phyloP scores from a whole-genome alignment of 2,888 invertebrate genomes.

The Dioctria rufipes region DNA sequence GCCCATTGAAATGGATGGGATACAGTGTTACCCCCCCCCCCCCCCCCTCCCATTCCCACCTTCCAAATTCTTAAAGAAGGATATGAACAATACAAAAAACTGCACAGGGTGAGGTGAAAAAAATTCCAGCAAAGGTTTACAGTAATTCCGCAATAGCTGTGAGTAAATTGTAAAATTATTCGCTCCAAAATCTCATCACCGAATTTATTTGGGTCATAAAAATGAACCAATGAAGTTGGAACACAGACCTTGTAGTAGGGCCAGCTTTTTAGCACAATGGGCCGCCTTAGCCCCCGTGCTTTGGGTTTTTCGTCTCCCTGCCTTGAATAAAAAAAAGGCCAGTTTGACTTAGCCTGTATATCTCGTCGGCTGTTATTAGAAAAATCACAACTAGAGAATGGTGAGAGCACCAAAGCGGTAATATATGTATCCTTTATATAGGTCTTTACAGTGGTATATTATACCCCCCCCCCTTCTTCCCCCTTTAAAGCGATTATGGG shows the following conservation, averaged over 20 bases:
- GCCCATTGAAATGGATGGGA: background rate
- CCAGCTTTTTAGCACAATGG: too few relatives aligned
- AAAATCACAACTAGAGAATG: too few relatives aligned
- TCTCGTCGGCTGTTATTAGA: background rate
- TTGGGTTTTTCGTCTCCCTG: too few relatives aligned
- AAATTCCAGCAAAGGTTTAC: constrained; percentile 10
- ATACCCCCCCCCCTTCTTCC: background rate
- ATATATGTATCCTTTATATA: background rate
- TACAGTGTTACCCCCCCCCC: background rate
- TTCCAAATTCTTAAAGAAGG: background rate
- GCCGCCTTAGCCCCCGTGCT: too few relatives aligned
- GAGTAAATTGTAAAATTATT: constrained; percentile 29
- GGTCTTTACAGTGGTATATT: background rate
- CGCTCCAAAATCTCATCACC: constrained; percentile 4
- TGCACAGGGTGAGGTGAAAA: background rate
- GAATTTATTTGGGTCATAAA: constrained; percentile 21
- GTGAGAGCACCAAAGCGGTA: background rate
- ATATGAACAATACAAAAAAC: background rate
- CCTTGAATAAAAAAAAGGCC: background rate
- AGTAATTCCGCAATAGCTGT: constrained; percentile 16
- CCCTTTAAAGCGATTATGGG: background rate
- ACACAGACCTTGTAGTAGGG: too few relatives aligned
- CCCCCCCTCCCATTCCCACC: too few relatives aligned
- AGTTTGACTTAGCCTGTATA: background rate
- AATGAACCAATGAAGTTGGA: background rate